Base-by-base conservation (phyloP, 1,140 invertebrate genomes). In the Sinonovacula constricta region DNA sequence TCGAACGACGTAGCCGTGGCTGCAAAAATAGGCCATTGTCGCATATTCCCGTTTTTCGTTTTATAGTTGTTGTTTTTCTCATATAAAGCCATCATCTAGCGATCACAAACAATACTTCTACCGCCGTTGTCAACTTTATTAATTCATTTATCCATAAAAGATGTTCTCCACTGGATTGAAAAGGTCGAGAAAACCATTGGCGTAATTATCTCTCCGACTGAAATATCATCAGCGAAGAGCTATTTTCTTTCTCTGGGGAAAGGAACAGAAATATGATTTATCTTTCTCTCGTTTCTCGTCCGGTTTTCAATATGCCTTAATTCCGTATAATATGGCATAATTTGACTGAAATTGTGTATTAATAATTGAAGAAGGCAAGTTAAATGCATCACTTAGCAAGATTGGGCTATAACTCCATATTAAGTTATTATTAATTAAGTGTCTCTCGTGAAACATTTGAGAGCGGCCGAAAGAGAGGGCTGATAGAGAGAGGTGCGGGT, bases 341-440 rank as follows among this genome's bases (percentile, higher is more conserved):
- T 76, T 76, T 76, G 72, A 76, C 72, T 65, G 62, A 67, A 76
- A 66, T 76, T 76, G 72, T 54, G 51, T 76, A 76, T 76, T 63
- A 76, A 76, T 76, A 76, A 66, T 76, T 76, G 72, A 76, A 76
- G 63, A 76, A 66, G 63, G 57, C 70, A 49, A 33, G 57, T 34
- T 74, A 74, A 74, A 74, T 74, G 70, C 59, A 63, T 74, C 70
- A 59, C 28, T 60, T 63, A 74, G 57, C 70, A 63, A 74, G 70
- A 74, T 63, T 74, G 59, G 30, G 57, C 57, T 28, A 74, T 74
- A 74, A 63, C 63, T 74, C 53, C 59, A 74, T 74, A 74, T 74
- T 62, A 74, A 74, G 56, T 60, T 24, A 74, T 74, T 74, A 74
- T 74, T 74, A 74, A 74, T 74, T 74, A 74, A 74, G 22, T 22